Evolutionary conservation across 2,113 vertebrate species (phyloP), one percentile per base, ranked within the genome.

Genomic region (Ornithorhynchus anatinus): DNA sequence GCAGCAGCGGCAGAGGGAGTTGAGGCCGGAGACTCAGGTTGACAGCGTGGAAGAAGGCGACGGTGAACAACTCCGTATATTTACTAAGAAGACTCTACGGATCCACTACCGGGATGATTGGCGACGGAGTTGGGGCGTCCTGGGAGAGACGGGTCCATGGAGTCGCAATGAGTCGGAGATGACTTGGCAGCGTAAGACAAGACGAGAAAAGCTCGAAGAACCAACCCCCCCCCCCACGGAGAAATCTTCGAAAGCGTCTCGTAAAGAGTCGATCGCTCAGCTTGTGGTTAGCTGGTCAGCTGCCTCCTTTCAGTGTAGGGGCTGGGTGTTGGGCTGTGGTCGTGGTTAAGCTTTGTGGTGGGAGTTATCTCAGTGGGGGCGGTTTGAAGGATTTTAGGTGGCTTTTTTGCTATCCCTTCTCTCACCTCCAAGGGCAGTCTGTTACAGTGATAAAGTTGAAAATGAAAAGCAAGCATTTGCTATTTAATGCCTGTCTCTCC

Each of bases 201-300:
- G n/a, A n/a, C n/a, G n/a, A n/a, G n/a, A n/a, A n/a, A n/a, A n/a
- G n/a, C n/a, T n/a, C n/a, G n/a, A n/a, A n/a, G n/a, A n/a, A n/a
- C n/a, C n/a, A 58, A 58, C 64, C 45, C 74, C 82, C 64, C 45
- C 74, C 82, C 68, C 45, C 63, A 75, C 69, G 56, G n/a, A 8
- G 2, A 20, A 0, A 11, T 38, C 4, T 64, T 79, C 69, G 29
- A 56, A 74, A 64, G 56, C 16, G 64, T 1, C 0, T 15, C 37
- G 62, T 40, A 43, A n/a, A 10, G 27, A 10, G 35, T 23, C 14
- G 15, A n/a, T 32, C 35, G 38, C 14, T 32, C 75, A 29, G 77
- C 48, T 33, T 23, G 68, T 73, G 86, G 85, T 87, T 86, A 79
- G 52, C 51, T 83, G 81, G 82, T 81, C 84, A 80, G 62, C 61